Percentiles rank a stretch among this genome's conserved stretches.
phyloP scores from a whole-genome alignment of 2,113 vertebrate genomes.

The Laticauda laticaudata region DNA sequence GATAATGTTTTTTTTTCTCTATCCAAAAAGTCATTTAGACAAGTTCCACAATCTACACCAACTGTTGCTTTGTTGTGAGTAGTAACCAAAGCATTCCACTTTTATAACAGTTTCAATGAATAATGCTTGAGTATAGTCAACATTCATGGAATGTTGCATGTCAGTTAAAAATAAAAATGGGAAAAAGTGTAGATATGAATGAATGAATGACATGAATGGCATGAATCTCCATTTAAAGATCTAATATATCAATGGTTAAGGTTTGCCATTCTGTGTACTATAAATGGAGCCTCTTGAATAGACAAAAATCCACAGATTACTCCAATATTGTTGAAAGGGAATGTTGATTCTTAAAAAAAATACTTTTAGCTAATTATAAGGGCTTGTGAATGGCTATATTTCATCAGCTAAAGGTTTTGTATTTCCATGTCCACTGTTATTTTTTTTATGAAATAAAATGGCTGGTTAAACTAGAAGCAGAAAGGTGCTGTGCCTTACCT shows the following conservation, averaged over 20 bases:
- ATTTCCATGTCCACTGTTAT: background rate
- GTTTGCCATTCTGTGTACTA: background rate
- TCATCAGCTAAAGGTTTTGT: background rate
- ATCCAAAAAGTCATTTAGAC: background rate
- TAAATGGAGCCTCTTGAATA: background rate
- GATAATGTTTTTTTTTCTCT: background rate
- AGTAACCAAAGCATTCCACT: background rate
- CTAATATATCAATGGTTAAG: background rate
- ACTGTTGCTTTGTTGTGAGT: background rate
- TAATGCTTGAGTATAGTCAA: background rate
- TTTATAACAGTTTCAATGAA: background rate
- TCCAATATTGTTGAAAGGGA: background rate
- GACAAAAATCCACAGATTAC: background rate
- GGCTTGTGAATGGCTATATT: background rate
- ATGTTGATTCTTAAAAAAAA: background rate
- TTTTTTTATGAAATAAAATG: background rate
- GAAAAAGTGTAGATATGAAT: background rate
- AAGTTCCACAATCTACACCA: background rate
- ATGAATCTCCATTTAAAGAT: background rate
- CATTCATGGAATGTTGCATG: background rate
- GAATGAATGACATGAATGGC: background rate
- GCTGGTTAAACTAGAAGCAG: background rate
- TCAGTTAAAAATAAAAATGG: background rate
- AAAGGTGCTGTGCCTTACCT: background rate
- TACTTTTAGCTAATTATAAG: background rate